Percentiles rank a stretch among this genome's conserved stretches.
These are phyloP conservation scores for Aramus guarauna DNA, from an alignment of 2,113 vertebrate species.

Conservation along the genomic window DNA sequence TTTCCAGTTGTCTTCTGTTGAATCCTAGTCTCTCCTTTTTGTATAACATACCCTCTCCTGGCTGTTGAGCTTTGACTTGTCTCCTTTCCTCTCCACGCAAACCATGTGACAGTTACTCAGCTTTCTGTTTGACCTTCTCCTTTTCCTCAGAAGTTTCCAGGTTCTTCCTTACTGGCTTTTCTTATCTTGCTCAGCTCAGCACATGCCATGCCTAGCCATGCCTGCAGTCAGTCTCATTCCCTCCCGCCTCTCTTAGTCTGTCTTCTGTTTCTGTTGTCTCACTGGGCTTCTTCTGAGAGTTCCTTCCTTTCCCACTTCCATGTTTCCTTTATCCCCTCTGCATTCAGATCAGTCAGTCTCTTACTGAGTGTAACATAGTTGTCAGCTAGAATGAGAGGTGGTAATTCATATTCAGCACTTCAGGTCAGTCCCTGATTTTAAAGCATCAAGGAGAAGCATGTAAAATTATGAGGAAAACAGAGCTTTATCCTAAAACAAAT, in stretches of 20 bases:
- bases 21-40: not conserved
- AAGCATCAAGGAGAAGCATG: not conserved
- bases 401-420: not conserved
- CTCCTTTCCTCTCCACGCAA: not conserved
- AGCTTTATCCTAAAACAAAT: not conserved
- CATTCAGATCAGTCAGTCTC: not conserved
- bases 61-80: not conserved
- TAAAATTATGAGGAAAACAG: not conserved
- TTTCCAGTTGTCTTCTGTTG: not conserved
- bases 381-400: not conserved
- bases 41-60: rapidly evolving
- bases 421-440: not conserved
- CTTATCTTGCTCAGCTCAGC: not conserved
- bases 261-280: not conserved
- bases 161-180: not conserved
- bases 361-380: not conserved
- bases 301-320: not conserved
- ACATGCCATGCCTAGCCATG: not conserved
- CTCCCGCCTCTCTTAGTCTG: not conserved
- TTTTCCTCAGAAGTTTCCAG: not conserved
- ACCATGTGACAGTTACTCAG: not conserved
- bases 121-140: not conserved
- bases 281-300: not conserved
- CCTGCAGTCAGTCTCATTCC: not conserved
- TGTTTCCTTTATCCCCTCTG: not conserved